Evolutionary conservation across 2,888 invertebrate species (phyloP).

Genomic region (Amiota minor): DNA sequence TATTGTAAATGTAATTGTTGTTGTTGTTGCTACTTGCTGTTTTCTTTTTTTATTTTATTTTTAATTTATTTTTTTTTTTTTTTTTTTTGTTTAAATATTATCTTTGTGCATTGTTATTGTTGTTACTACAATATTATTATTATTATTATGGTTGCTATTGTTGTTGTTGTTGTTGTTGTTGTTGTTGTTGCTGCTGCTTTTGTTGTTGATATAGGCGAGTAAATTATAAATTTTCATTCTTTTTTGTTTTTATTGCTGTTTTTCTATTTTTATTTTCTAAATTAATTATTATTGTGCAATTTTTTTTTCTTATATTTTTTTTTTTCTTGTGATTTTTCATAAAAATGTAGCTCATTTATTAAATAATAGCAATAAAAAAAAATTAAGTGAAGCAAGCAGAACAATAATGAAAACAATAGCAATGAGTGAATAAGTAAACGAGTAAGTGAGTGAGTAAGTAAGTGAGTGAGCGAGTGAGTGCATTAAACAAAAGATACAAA

Average conservation of each 20-base stretch:
- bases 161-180: constrained; percentile 31
- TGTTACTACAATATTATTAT: constrained; percentile 16
- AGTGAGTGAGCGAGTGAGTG: too few relatives aligned
- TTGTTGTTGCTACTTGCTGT: not conserved
- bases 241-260: not conserved
- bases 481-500: too few relatives aligned
- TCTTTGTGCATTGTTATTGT: constrained; percentile 14
- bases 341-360: constrained; percentile 64
- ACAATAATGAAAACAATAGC: constrained; percentile 38
- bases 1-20: not conserved
- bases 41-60: too few relatives aligned
- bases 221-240: not conserved
- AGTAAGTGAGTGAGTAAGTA: too few relatives aligned
- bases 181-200: constrained; percentile 35
- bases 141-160: not conserved
- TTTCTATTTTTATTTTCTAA: constrained; percentile 14
- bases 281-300: constrained; percentile 21
- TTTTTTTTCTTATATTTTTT: constrained; percentile 12
- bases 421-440: too few relatives aligned
- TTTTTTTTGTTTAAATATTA: not conserved
- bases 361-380: constrained; percentile 52
- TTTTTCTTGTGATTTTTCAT: constrained; percentile 1
- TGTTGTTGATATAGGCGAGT: constrained; percentile 20
- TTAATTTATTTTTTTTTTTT: not conserved
- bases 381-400: too few relatives aligned